Base-by-base conservation (phyloP, 2,797 vertebrate genomes). In the Mionectes olivaceus region DNA sequence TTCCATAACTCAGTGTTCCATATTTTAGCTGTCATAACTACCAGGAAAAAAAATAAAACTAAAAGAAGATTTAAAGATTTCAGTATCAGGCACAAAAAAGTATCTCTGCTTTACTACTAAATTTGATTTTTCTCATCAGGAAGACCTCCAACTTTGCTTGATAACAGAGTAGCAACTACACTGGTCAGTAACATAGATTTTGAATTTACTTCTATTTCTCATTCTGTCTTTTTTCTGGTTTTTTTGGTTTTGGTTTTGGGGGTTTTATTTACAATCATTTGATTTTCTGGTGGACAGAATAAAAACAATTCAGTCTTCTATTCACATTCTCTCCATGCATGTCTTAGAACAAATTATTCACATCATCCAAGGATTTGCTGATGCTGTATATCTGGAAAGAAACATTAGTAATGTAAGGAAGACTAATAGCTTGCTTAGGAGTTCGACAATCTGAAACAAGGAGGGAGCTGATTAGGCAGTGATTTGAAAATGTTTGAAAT, bases 381-480 rank as follows among this genome's bases (percentile, higher is more conserved):
- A 91, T 91, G 75, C 33, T 89, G 60, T 80, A 10, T 93, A 91
- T 92, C 71, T 77, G 68, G 64, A 92, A 82, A 92, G 67, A 37
- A 90, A 74, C 75, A 83, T 93, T 85, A 85, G 44, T 70, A 85
- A 77, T 85, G 57, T 67, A 91, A 91, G 57, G 76, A 96, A 94
- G 89, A 96, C n/a, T 85, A 95, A 92, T 93, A 85, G 52, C 87
- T 93, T 94, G 68, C 87, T 83, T 87, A 93, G 64, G 60, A 89
- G 11, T 93, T 87, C 93, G 87, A 83, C 81, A 79, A 89, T 92
- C 47, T 89, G 78, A 93, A 87, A 83, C 56, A 91, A 87, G 67
- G 74, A 79, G 11, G 27, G 33, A 92, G 52, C 32, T 96, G 92
- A 90, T 93, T 95, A 94, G 64, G 41, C 53, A 85, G 61, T 80